These are phyloP conservation scores for Etheostoma spectabile DNA, from an alignment of 2,113 vertebrate genomes.

Conservation along the genomic window DNA sequence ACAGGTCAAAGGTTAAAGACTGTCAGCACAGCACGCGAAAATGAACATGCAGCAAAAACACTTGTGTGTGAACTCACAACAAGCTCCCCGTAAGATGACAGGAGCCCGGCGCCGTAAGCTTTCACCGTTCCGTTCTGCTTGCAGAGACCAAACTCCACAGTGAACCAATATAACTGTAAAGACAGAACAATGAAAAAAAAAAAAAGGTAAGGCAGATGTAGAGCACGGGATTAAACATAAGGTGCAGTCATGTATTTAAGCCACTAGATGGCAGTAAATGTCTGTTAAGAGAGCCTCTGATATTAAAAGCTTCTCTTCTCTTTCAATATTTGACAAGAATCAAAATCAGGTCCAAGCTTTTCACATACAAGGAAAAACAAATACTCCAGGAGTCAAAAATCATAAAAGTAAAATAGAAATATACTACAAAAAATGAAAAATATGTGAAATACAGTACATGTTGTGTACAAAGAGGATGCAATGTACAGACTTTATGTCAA, in stretches of 20 bases:
- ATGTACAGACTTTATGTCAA: background rate
- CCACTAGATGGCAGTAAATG: constrained; percentile 69
- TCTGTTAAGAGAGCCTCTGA: background rate
- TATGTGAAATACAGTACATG: background rate
- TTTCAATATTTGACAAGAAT: background rate
- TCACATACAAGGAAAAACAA: background rate
- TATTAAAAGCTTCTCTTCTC: background rate
- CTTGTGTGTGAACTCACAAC: constrained; percentile 72
- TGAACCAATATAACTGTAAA: constrained; percentile 87
- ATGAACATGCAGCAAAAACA: background rate
- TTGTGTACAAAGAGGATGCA: background rate
- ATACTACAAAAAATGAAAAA: background rate
- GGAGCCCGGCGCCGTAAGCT: constrained; percentile 86
- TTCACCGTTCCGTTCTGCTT: constrained; percentile 85
- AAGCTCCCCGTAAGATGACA: constrained; percentile 88
- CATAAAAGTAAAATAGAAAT: background rate
- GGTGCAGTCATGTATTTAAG: background rate
- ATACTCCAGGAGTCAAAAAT: background rate
- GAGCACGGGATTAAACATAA: background rate
- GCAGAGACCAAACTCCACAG: constrained; percentile 87
- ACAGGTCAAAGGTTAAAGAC: constrained; percentile 4
- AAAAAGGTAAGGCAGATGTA: background rate
- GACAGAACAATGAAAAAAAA: background rate
- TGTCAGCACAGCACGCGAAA: background rate
- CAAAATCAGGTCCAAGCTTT: background rate